phyloP scores from a whole-genome alignment of 2,113 vertebrate species.

The Toxotes chatareus region DNA sequence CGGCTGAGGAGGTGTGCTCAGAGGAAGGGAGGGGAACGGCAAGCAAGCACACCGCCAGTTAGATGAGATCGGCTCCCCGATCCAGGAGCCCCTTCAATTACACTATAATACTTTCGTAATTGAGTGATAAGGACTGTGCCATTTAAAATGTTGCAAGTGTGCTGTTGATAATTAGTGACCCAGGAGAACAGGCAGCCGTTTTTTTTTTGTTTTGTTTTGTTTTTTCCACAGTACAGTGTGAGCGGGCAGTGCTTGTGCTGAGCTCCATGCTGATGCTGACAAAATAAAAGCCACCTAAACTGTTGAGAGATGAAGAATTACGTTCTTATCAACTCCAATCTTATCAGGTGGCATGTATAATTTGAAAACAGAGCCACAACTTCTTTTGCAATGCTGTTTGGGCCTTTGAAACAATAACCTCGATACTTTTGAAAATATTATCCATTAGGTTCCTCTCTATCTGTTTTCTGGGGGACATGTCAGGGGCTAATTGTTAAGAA shows the following conservation, averaged over 20 bases:
- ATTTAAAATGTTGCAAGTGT: slow-evolving; percentile 60
- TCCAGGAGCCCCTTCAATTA: slow-evolving; percentile 40
- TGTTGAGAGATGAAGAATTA: slow-evolving; percentile 58
- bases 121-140: slow-evolving; percentile 59
- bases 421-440: slow-evolving; percentile 71
- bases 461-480: slow-evolving; percentile 77
- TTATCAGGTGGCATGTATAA: slow-evolving; percentile 45
- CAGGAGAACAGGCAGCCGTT: slow-evolving; percentile 41
- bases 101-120: slow-evolving; percentile 62
- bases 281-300: slow-evolving; percentile 66
- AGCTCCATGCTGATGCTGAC: slow-evolving; percentile 62
- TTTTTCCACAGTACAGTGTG: slow-evolving; percentile 12
- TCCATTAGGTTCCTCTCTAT: slow-evolving; percentile 73
- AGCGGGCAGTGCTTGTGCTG: slow-evolving; percentile 42
- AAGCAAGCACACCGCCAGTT: slow-evolving; percentile 18
- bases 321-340: slow-evolving; percentile 51
- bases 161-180: slow-evolving; percentile 66
- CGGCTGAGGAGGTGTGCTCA: slow-evolving; percentile 39
- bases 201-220: slow-evolving; percentile 6
- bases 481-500: slow-evolving; percentile 87
- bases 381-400: slow-evolving; percentile 27
- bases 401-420: slow-evolving; percentile 69
- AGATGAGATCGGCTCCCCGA: slow-evolving; percentile 53
- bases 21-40: not conserved
- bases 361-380: slow-evolving; percentile 51